Base-by-base conservation (phyloP, 2,797 vertebrate species). In the Toxotes lorentzi region DNA sequence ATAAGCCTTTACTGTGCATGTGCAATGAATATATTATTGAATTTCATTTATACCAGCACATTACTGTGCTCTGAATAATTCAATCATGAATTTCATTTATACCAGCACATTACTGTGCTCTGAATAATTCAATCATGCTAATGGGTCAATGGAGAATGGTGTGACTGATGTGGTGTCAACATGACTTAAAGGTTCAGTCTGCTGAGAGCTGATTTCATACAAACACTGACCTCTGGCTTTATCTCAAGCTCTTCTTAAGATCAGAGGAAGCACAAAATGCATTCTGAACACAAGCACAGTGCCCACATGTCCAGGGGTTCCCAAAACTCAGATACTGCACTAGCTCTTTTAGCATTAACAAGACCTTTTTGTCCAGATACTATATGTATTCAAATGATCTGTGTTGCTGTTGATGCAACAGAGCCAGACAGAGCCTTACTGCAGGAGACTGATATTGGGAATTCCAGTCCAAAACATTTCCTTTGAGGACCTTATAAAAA, bases 261-360 rank as follows among this genome's bases (percentile, higher is more conserved):
- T 71, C 68, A 57, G 53, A 83, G 24, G 70, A 85, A 76, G 64
- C 62, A 76, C 77, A 90, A 76, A 73, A 90, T 83, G 85, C 90
- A 84, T 77, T 86, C 69, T 70, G 75, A 91, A 81, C 67, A 81
- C 78, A 87, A 86, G 83, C 87, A 78, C 54, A 79, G 73, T 82
- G 75, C 54, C 71, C 66, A 60, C 16, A 35, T 53, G 50, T 45
- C 32, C 86, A 87, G 70, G 43, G 79, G 13, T 84, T 86, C 87
- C 90, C 89, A 90, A 78, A 30, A 43, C 56, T 69, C 70, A 72
- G 24, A 74, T n/a, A 17, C 16, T 48, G 47, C 54, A 62, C 4
- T 40, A 13, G 43, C 0, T 60, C 11, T 27, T 73, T 70, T 3
- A 60, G 45, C 35, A 32, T 30, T 1, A 61, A 2, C 1, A 0